Base-by-base conservation (phyloP, 1,140 invertebrate genomes). In the Zaprionus gabonicus region DNA sequence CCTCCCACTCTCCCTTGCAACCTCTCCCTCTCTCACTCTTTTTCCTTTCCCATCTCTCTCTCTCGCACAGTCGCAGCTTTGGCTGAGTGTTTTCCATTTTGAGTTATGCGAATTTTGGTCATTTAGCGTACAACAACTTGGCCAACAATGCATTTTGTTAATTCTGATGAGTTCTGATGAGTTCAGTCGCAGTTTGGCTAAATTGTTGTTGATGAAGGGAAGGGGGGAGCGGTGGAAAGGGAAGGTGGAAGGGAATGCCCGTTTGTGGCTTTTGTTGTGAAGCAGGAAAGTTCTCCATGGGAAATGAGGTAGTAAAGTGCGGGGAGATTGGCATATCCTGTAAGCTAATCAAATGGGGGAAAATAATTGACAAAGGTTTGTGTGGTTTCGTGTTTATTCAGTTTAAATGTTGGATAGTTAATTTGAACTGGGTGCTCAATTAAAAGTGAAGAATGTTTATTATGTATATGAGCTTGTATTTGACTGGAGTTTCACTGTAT, bases 51-150 rank as follows among this genome's bases (percentile, higher is more conserved):
- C 23, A 23, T 53, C 25, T 27, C 15, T 23, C 28, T 65, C 57
- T 17, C 62, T 71, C 49, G 69, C 60, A 70, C 63, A 64, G 56
- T 65, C 74, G 69, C 41, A 62, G 64, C 20, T 67, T 83, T 81
- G 75, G 56, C 71, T 69, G 69, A 74, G 49, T 74, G 71, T 58
- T 63, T 71, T 75, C 59, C 73, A 57, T 67, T 69, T 72, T 77
- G 74, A 80, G 77, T 80, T 86, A 88, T 88, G 84, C 80, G 80
- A 82, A 71, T 77, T 78, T 87, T 34, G 81, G 84, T 83, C 81
- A 78, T 87, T 87, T 80, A 83, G 68, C 63, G 53, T 75, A 36
- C 34, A 36, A 36, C 34, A 87, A 65, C 65, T 88, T 57, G 41
- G n/a, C 64, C 68, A 87, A 88, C 84, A 87, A 87, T 87, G 83